phyloP scores from a whole-genome alignment of 2,888 invertebrate species.

The Pocota personata region DNA sequence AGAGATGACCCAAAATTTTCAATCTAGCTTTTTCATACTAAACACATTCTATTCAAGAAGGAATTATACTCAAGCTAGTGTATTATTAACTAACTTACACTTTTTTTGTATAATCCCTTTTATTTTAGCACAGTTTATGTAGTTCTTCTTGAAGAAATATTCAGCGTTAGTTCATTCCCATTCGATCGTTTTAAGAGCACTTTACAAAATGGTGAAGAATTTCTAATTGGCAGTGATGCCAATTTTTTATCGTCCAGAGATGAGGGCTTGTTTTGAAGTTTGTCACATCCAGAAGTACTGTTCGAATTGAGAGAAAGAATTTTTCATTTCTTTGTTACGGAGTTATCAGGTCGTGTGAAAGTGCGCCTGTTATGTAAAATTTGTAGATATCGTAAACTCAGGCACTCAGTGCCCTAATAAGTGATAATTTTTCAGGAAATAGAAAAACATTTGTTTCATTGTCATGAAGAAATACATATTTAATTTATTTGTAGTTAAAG shows the following conservation, averaged over 20 bases:
- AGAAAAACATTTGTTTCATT: too few species aligned
- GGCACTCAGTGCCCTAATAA: too few species aligned
- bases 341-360: too few species aligned
- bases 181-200: constrained; percentile 77
- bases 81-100: constrained; percentile 74
- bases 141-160: constrained; percentile 56
- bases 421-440: too few species aligned
- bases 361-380: too few species aligned
- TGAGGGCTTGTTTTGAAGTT: constrained; percentile 32
- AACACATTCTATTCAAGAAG: constrained; percentile 39
- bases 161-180: constrained; percentile 67
- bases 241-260: neutral
- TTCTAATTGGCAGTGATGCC: constrained; percentile 69
- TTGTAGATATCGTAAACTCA: too few species aligned
- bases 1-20: constrained; percentile 78
- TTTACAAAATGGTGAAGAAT: constrained; percentile 77
- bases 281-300: constrained; percentile 43
- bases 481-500: too few species aligned
- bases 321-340: too few species aligned
- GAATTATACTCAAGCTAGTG: constrained; percentile 33
- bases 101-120: constrained; percentile 73
- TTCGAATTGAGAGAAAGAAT: neutral
- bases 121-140: constrained; percentile 48
- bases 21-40: constrained; percentile 70
- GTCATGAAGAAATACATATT: too few species aligned